Conservation (phyloP, 2,888 invertebrate species). For the Apamea anceps region DNA sequence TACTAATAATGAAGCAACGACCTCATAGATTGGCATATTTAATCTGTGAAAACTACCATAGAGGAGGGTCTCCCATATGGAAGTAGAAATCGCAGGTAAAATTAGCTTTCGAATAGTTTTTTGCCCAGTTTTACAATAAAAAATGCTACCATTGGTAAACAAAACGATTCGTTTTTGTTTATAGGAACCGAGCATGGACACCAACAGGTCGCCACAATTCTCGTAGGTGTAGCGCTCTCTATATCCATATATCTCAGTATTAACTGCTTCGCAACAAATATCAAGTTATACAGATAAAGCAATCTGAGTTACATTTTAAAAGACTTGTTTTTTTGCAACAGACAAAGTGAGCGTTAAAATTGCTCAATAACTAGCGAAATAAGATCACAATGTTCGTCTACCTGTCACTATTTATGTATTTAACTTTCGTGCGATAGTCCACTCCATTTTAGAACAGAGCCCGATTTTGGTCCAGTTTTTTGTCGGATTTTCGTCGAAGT, state of each 20-base stretch:
- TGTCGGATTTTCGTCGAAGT: background rate
- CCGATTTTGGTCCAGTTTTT: background rate
- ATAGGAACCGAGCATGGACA: background rate
- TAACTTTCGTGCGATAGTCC: background rate
- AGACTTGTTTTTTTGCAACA: conserved; percentile 48
- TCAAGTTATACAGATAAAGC: conserved; percentile 34
- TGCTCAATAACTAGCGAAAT: conserved; percentile 49
- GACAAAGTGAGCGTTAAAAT: conserved; percentile 47
- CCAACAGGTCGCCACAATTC: background rate
- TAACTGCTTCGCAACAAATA: conserved; percentile 24
- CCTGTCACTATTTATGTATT: conserved; percentile 31
- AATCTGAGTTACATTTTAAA: conserved; percentile 44
- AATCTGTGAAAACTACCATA: too few species aligned
- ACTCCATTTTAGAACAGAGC: background rate
- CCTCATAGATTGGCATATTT: too few species aligned
- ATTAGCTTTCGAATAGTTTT: background rate
- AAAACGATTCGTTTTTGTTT: background rate
- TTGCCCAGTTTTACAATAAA: background rate
- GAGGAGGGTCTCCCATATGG: background rate
- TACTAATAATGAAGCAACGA: background rate
- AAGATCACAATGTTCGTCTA: conserved; percentile 48
- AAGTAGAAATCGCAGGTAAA: background rate
- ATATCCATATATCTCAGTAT: background rate
- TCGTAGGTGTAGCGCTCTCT: background rate
- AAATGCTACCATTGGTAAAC: background rate